Conservation (phyloP, 2,113 vertebrate genomes). For the Uria aalge region DNA sequence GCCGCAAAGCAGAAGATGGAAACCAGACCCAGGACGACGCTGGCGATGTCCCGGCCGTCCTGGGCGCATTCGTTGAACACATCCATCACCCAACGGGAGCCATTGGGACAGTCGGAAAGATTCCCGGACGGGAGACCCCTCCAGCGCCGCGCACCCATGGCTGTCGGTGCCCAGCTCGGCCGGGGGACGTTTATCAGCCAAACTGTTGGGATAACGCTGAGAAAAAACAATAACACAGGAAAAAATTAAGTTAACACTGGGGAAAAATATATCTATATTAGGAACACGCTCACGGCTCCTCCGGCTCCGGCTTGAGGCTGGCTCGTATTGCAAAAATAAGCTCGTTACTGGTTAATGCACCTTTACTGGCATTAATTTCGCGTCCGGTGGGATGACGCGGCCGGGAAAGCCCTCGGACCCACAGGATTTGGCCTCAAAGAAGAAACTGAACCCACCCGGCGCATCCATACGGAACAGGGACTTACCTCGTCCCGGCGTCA, state of each 20-base stretch:
- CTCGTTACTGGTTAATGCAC: accelerated
- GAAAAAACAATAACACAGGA: not conserved
- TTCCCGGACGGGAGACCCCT: constrained; percentile 16
- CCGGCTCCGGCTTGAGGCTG: accelerated
- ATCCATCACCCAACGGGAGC: constrained; percentile 84
- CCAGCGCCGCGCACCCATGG: not conserved
- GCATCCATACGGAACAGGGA: accelerated
- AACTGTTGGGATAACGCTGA: not conserved
- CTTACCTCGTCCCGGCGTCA: not conserved
- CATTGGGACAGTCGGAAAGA: constrained; percentile 84
- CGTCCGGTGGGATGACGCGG: accelerated
- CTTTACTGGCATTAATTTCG: not conserved
- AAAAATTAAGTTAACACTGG: accelerated
- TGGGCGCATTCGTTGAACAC: constrained; percentile 84
- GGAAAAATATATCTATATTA: accelerated
- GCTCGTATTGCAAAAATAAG: accelerated
- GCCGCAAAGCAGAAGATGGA: constrained; percentile 89
- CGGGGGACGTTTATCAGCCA: accelerated
- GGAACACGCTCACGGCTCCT: not conserved
- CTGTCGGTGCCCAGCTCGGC: accelerated
- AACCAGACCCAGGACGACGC: constrained; percentile 83
- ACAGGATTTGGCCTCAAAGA: not conserved
- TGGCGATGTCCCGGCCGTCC: constrained; percentile 84
- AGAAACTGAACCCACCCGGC: not conserved
- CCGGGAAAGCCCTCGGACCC: accelerated